A percentile compares a stretch with the other conserved stretches of the same genome.
Evolutionary conservation across 2,888 invertebrate species (phyloP).

Genomic region (Pristionchus entomophagus): DNA sequence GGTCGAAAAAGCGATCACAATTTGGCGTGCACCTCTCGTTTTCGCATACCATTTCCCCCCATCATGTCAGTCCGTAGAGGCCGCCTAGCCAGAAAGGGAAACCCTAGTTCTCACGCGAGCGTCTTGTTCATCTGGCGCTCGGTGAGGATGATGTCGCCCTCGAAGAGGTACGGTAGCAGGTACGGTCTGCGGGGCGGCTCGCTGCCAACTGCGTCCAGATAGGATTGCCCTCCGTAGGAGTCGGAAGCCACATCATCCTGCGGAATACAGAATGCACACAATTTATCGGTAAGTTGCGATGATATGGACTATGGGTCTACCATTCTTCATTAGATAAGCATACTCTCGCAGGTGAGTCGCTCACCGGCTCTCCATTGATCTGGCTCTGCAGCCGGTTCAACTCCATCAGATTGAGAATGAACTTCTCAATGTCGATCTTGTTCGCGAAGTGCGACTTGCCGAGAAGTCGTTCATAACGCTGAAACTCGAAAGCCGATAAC

Average conservation of each 20-base stretch:
- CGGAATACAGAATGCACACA: background rate
- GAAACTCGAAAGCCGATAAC: background rate
- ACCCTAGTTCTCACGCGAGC: constrained; percentile 45
- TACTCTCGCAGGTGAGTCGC: no score
- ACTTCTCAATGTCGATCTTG: constrained; percentile 35
- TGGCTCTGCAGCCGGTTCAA: constrained; percentile 56
- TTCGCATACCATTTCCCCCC: no score
- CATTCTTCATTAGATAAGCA: no score
- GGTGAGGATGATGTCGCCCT: constrained; percentile 72
- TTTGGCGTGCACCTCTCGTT: no score
- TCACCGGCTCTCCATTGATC: constrained; percentile 52
- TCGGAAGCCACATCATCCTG: background rate
- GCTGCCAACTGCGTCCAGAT: constrained; percentile 11
- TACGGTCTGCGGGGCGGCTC: constrained; percentile 53
- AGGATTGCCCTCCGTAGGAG: background rate
- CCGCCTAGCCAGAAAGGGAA: no score
- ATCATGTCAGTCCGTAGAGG: no score
- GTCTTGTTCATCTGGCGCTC: constrained; percentile 64
- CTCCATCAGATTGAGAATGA: constrained; percentile 54
- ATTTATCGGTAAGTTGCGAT: background rate
- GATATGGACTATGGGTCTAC: no score
- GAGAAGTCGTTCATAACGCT: constrained; percentile 3
- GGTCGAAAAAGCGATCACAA: no score
- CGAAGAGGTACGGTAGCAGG: constrained; percentile 67
- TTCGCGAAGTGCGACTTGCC: constrained; percentile 33